Conservation (phyloP, 2,888 invertebrate species). For the Eumacrocentrus americanus region DNA sequence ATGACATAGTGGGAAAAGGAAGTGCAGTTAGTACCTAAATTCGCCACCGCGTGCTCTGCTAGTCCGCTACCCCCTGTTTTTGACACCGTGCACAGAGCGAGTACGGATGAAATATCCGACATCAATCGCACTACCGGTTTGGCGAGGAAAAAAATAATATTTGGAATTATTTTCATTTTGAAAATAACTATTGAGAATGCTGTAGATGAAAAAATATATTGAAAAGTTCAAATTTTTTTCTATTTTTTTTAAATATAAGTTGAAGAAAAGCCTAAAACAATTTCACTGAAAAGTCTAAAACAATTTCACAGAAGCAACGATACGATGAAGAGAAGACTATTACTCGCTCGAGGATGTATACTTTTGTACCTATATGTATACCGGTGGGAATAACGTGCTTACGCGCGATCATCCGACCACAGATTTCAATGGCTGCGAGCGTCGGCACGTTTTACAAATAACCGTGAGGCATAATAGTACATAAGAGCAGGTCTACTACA, state of each 20-base stretch:
- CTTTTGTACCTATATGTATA: conserved; percentile 18
- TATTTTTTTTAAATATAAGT: not conserved
- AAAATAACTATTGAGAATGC: not conserved
- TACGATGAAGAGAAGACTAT: conserved; percentile 32
- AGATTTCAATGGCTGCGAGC: conserved; percentile 41
- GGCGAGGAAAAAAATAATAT: no score
- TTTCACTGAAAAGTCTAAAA: not conserved
- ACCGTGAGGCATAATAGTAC: not conserved
- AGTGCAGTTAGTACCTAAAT: no score
- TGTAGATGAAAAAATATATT: not conserved
- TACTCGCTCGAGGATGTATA: conserved; percentile 1
- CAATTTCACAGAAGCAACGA: conserved; percentile 59
- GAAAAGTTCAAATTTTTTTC: not conserved
- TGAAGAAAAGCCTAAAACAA: not conserved
- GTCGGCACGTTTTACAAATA: conserved; percentile 26
- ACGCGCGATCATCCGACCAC: conserved; percentile 59
- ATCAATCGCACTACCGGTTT: no score
- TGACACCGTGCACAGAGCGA: no score
- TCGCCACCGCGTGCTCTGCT: no score
- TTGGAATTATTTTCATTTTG: no score
- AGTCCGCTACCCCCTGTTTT: no score
- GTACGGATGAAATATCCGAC: no score
- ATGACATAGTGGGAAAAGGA: no score
- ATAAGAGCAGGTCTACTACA: no score
- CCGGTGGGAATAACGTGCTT: conserved; percentile 61